phyloP scores from a whole-genome alignment of 2,113 vertebrate species.

The Crotophaga sulcirostris region DNA sequence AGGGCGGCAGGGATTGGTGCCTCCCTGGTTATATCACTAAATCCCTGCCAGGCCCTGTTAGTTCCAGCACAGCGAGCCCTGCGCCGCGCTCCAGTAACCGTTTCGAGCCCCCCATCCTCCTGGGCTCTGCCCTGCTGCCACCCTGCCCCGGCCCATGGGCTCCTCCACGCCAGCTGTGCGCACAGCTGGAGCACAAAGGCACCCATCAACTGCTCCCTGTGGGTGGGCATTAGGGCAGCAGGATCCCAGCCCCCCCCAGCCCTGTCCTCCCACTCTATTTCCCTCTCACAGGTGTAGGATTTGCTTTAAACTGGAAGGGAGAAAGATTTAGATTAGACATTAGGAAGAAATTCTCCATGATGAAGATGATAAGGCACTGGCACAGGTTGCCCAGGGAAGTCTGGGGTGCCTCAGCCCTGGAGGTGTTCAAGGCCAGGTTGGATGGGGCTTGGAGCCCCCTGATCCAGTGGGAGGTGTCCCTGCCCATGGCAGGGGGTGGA shows the following conservation, averaged over 20 bases:
- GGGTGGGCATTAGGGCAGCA: not conserved
- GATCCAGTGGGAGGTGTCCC: too few species aligned
- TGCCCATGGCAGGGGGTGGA: too few species aligned
- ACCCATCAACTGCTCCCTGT: not conserved
- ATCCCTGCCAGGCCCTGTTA: conserved; percentile 66
- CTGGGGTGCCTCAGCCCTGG: too few species aligned
- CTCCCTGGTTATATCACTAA: conserved; percentile 71
- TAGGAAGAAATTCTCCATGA: too few species aligned
- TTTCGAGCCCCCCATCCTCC: not conserved
- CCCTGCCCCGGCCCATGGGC: fast-evolving
- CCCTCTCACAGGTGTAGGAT: fast-evolving
- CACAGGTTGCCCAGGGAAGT: too few species aligned
- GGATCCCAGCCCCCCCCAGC: too few species aligned
- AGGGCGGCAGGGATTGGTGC: conserved; percentile 54
- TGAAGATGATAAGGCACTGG: too few species aligned
- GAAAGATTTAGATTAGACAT: too few species aligned
- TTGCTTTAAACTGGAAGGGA: too few species aligned
- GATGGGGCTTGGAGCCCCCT: too few species aligned
- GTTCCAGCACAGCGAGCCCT: conserved; percentile 64
- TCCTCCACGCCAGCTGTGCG: not conserved
- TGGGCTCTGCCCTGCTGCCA: not conserved
- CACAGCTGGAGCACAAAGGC: not conserved
- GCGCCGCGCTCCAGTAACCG: not conserved
- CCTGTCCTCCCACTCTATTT: not conserved
- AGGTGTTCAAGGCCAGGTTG: too few species aligned